Conservation (phyloP, 2,113 vertebrate species). For the Vidua chalybeata region DNA sequence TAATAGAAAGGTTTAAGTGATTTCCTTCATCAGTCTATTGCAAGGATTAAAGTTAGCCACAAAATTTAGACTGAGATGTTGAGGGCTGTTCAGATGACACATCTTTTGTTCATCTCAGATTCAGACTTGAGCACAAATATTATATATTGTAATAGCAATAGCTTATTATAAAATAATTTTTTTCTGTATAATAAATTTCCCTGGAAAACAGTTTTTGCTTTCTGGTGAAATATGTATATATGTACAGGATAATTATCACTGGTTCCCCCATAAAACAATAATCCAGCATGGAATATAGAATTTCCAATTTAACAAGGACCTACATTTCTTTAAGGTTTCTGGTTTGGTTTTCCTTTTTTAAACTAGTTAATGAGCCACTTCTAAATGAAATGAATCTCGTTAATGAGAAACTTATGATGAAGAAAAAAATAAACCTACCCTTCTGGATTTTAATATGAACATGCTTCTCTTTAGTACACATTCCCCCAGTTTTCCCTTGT, state of each 20-base stretch:
- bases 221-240: not conserved
- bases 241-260: not conserved
- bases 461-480: not conserved
- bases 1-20: not conserved
- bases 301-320: not conserved
- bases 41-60: not conserved
- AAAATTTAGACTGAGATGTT: not conserved
- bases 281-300: not conserved
- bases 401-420: not conserved
- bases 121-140: not conserved
- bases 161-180: not conserved
- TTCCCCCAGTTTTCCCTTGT: not conserved
- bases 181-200: not conserved
- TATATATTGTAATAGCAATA: not conserved
- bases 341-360: not conserved
- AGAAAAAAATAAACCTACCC: not conserved
- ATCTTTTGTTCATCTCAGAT: not conserved
- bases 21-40: not conserved
- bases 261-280: not conserved
- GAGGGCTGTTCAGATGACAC: not conserved
- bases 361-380: not conserved
- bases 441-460: not conserved
- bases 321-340: not conserved
- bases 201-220: not conserved
- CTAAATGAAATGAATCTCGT: not conserved